A percentile compares a stretch with the other conserved stretches of the same genome.
phyloP scores from a whole-genome alignment of 2,888 invertebrate species.

The Cephus pygmeus region DNA sequence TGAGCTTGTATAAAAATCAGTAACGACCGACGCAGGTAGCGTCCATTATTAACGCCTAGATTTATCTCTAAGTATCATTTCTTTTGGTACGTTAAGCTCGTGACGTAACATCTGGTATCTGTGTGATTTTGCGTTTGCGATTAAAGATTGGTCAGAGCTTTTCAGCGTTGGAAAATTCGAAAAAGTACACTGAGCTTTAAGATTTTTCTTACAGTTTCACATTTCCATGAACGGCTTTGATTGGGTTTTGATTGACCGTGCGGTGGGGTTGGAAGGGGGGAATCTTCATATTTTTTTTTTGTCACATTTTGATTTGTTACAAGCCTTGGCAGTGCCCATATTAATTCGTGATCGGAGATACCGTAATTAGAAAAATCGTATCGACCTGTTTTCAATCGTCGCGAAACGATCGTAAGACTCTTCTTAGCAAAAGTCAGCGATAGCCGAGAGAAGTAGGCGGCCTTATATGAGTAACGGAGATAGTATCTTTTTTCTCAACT shows the following conservation, averaged over 20 bases:
- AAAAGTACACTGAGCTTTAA: neutral
- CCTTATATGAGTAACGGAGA: neutral
- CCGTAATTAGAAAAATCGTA: neutral
- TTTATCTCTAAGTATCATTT: constrained; percentile 1
- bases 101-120: constrained; percentile 31
- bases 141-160: constrained; percentile 16
- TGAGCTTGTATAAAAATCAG: constrained; percentile 10
- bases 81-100: constrained; percentile 47
- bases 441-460: neutral
- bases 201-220: neutral
- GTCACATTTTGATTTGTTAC: constrained; percentile 43
- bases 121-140: constrained; percentile 26
- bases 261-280: constrained; percentile 7
- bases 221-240: constrained; percentile 31
- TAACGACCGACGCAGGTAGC: neutral
- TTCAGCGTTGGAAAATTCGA: neutral
- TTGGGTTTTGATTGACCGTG: constrained; percentile 42
- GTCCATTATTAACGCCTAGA: constrained; percentile 6
- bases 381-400: neutral
- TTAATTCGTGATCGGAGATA: constrained; percentile 41
- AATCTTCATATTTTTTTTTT: neutral
- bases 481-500: neutral
- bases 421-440: neutral
- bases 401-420: neutral
- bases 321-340: constrained; percentile 58